A percentile compares a stretch with the other conserved stretches of the same genome.
Conservation (phyloP, 1,140 invertebrate species). For the Neoseiulus cucumeris region DNA sequence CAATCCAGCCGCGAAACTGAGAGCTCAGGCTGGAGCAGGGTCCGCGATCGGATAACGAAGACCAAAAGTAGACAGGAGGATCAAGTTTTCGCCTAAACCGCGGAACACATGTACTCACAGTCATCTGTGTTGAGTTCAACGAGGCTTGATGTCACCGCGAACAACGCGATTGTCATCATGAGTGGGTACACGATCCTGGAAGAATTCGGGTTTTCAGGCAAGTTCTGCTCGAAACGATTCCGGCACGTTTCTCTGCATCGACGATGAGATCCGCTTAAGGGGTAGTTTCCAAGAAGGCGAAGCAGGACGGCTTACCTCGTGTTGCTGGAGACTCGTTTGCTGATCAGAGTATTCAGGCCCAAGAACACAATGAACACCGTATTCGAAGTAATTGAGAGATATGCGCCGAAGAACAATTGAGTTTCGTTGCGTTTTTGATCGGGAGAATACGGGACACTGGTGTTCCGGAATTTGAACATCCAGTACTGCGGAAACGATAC, state of each 20-base stretch:
- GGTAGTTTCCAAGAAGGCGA: slow-evolving; percentile 11
- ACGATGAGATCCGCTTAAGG: too few relatives aligned
- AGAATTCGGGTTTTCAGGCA: too few relatives aligned
- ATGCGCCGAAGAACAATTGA: background rate
- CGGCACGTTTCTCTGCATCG: too few relatives aligned
- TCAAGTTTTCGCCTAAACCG: too few relatives aligned
- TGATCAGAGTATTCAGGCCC: background rate
- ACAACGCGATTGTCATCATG: slow-evolving; percentile 46
- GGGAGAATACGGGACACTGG: too few relatives aligned
- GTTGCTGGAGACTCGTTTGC: slow-evolving; percentile 12
- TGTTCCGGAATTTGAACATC: too few relatives aligned
- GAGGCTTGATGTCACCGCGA: slow-evolving; percentile 55
- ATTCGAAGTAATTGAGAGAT: background rate
- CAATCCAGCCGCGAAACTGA: too few relatives aligned
- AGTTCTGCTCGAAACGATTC: too few relatives aligned
- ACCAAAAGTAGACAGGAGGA: too few relatives aligned
- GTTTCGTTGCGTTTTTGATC: background rate
- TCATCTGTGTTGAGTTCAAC: slow-evolving; percentile 59
- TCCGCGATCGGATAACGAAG: too few relatives aligned
- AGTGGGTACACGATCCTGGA: slow-evolving; percentile 47
- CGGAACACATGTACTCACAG: slow-evolving; percentile 36
- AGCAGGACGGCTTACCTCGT: slow-evolving; percentile 15
- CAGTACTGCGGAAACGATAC: too few relatives aligned
- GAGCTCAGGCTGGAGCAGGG: too few relatives aligned
- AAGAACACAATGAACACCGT: background rate